Conservation (phyloP, 2,797 vertebrate genomes). For the Gastrophryne carolinensis region DNA sequence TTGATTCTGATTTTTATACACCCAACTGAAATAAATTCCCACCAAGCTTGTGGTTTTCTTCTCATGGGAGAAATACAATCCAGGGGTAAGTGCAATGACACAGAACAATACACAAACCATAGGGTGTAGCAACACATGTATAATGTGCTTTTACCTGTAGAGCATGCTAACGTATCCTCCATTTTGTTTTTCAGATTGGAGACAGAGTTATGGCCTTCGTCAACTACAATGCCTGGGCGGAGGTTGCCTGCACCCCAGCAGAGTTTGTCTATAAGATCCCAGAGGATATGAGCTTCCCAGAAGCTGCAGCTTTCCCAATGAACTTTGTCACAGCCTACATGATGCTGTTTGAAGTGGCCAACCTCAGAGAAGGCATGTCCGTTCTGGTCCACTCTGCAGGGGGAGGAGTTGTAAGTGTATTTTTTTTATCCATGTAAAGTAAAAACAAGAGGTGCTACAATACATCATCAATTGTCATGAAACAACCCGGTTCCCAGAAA, state of each 20-base stretch:
- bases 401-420: constrained; percentile 91
- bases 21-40: too few relatives aligned
- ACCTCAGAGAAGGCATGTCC: constrained; percentile 94
- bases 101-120: too few relatives aligned
- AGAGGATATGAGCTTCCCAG: constrained; percentile 91
- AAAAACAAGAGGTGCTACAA: too few relatives aligned
- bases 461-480: too few relatives aligned
- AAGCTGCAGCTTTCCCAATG: constrained; percentile 92
- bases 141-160: too few relatives aligned
- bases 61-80: too few relatives aligned
- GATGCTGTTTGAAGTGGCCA: constrained; percentile 98
- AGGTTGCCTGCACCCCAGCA: constrained; percentile 87
- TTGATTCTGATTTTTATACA: too few relatives aligned
- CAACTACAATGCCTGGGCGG: constrained; percentile 97
- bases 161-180: too few relatives aligned
- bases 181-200: constrained; percentile 90
- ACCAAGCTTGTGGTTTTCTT: too few relatives aligned
- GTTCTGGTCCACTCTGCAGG: constrained; percentile 96
- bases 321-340: constrained; percentile 97
- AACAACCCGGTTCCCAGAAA: too few relatives aligned
- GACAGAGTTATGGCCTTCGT: constrained; percentile 96
- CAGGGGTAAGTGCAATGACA: too few relatives aligned
- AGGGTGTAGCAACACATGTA: too few relatives aligned
- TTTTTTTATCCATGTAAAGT: neutral
- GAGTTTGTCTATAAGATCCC: constrained; percentile 97